phyloP scores from a whole-genome alignment of 2,888 invertebrate species.

The Subacronicta megacephala region DNA sequence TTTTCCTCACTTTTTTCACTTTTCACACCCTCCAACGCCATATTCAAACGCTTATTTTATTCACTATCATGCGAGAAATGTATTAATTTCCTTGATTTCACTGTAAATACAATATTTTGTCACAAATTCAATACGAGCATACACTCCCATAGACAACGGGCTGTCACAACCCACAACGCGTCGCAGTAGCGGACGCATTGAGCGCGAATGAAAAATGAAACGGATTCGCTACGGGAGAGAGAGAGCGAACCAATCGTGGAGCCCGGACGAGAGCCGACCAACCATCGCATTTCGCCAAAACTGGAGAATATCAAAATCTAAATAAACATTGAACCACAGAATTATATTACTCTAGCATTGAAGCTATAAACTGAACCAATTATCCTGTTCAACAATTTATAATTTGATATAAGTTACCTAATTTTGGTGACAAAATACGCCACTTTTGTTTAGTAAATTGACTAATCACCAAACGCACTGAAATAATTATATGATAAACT shows the following conservation, averaged over 20 bases:
- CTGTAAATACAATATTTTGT: conserved; percentile 74
- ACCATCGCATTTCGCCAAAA: conserved; percentile 42
- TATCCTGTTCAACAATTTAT: too few relatives aligned
- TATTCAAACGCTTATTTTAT: conserved; percentile 82
- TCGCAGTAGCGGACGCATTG: conserved; percentile 78
- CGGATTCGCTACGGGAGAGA: conserved; percentile 59
- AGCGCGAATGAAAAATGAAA: conserved; percentile 83
- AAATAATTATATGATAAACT: too few relatives aligned
- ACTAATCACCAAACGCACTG: too few relatives aligned
- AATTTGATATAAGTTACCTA: too few relatives aligned
- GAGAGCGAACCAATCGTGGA: conserved; percentile 62
- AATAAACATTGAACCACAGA: too few relatives aligned
- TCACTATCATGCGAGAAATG: conserved; percentile 85
- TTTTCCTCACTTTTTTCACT: conserved; percentile 89
- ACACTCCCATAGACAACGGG: conserved; percentile 83
- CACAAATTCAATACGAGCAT: conserved; percentile 82
- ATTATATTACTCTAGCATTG: too few relatives aligned
- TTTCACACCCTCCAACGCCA: conserved; percentile 89
- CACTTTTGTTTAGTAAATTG: too few relatives aligned
- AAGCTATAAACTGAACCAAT: too few relatives aligned
- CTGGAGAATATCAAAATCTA: conserved; percentile 7
- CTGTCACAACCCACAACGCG: conserved; percentile 69
- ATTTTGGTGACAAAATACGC: too few relatives aligned
- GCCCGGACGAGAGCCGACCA: conserved; percentile 32
- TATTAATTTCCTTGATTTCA: conserved; percentile 71